Evolutionary conservation across 2,888 invertebrate species (phyloP), one percentile per base, ranked within the genome.

Genomic region (Tetheella fluctuosa): DNA sequence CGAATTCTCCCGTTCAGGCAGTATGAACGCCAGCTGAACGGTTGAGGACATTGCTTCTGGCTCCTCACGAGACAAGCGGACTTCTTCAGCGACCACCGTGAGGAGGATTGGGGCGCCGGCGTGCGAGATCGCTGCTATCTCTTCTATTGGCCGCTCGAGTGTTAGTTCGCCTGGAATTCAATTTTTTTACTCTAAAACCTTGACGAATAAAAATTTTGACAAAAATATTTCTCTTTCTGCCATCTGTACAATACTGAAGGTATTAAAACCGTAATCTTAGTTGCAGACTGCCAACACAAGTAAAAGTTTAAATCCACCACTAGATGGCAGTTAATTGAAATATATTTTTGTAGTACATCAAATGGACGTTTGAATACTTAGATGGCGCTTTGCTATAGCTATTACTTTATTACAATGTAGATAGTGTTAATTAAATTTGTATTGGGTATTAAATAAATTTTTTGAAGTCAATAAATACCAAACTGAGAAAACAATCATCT

Each of bases 41-140:
- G 96, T 96, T 1, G 96, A 95, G 25, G 97, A 96, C 94, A 96
- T 96, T 23, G 97, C 96, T 67, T 96, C 96, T 13, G 95, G 96
- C 72, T 96, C 96, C 66, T 95, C 95, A 67, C 96, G 94, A 62
- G 94, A 94, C 67, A 95, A 91, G 71, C 96, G 94, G 64, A 98
- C 96, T 89, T 98, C 98, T 84, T 97, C 97, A 3, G 98, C 98
- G 57, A 97, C 95, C 58, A 98, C 96, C 1, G 96, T 97, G 65
- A 98, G 94, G 57, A 97, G 93, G 60, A 98, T 96, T 2, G 98
- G 97, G 60, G 97, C 96, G 58, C 97, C 96, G n/a, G 96, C 95
- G 79, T 96, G 96, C 17, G 96, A 96, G 73, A 97, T 96, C 60
- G 96, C 95, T 59, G 96, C 95, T 69, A 98, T 95, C 79, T 97